Percentiles rank a stretch among this genome's conserved stretches.
Conservation (phyloP, 2,888 invertebrate genomes). For the Peribatodes rhomboidaria region DNA sequence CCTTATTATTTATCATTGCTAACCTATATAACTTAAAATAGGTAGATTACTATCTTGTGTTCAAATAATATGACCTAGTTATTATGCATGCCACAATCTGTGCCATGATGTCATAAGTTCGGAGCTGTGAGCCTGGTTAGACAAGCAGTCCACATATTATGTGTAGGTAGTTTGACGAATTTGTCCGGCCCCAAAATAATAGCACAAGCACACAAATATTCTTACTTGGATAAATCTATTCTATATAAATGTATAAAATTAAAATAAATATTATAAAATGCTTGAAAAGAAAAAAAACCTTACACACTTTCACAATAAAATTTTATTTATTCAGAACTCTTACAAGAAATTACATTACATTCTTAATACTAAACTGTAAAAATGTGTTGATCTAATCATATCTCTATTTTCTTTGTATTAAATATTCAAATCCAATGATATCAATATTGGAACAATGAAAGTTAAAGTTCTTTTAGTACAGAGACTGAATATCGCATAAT, state of each 20-base stretch:
- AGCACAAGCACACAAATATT: too few relatives aligned
- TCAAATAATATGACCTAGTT: constrained; percentile 9
- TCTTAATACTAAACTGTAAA: constrained; percentile 70
- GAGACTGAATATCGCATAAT: neutral
- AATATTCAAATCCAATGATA: constrained; percentile 15
- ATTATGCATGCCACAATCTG: constrained; percentile 1
- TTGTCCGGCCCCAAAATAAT: too few relatives aligned
- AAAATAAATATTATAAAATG: constrained; percentile 8
- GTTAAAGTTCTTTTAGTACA: constrained; percentile 2
- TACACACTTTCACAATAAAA: constrained; percentile 63
- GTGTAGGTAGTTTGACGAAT: neutral
- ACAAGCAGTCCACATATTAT: neutral
- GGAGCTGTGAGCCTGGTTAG: neutral
- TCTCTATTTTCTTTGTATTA: constrained; percentile 52
- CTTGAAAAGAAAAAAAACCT: constrained; percentile 38
- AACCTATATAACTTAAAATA: neutral
- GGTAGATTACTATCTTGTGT: neutral
- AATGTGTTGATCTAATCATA: constrained; percentile 53
- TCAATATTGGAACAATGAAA: constrained; percentile 6
- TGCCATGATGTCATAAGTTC: constrained; percentile 1
- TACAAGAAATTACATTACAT: constrained; percentile 73
- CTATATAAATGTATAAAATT: too few relatives aligned
- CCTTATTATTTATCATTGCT: neutral
- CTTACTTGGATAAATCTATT: too few relatives aligned
- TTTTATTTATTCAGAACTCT: constrained; percentile 77